A percentile compares a stretch with the other conserved stretches of the same genome.
Evolutionary conservation across 2,888 invertebrate genomes (phyloP).

Genomic region (Chironomus riparius): DNA sequence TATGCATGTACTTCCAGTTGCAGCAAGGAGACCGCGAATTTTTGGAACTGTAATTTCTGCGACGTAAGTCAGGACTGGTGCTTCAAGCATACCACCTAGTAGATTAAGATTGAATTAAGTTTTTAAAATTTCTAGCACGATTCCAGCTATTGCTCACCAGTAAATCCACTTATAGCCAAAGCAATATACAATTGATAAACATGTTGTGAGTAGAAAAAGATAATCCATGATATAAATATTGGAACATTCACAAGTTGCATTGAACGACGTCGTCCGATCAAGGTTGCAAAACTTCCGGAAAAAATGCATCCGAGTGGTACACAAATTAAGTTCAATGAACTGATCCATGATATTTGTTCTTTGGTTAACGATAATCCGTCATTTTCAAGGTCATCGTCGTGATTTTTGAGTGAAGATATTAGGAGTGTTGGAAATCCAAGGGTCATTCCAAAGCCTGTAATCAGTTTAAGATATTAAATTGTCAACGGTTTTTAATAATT

Average conservation of each 20-base stretch:
- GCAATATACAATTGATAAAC: slow-evolving; percentile 60
- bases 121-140: not conserved
- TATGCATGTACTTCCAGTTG: slow-evolving; percentile 65
- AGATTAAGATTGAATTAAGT: not conserved
- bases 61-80: slow-evolving; percentile 64
- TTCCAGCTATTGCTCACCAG: too few relatives aligned
- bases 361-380: slow-evolving; percentile 47
- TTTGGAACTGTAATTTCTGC: slow-evolving; percentile 76
- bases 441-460: slow-evolving; percentile 63
- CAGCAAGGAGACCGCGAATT: slow-evolving; percentile 62
- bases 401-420: slow-evolving; percentile 52
- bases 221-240: slow-evolving; percentile 63
- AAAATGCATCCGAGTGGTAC: slow-evolving; percentile 70
- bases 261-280: slow-evolving; percentile 59
- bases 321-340: slow-evolving; percentile 69
- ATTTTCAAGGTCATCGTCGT: slow-evolving; percentile 31
- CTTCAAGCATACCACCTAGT: slow-evolving; percentile 17
- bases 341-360: slow-evolving; percentile 70
- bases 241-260: slow-evolving; percentile 71
- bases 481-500: too few relatives aligned
- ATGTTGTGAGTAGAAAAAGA: slow-evolving; percentile 56
- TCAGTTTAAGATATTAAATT: slow-evolving; percentile 13
- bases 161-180: slow-evolving; percentile 60
- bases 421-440: slow-evolving; percentile 73
- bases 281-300: slow-evolving; percentile 62